A percentile compares a stretch with the other conserved stretches of the same genome.
phyloP scores from a whole-genome alignment of 2,797 vertebrate species.

The Schizopygopsis pylzovi region DNA sequence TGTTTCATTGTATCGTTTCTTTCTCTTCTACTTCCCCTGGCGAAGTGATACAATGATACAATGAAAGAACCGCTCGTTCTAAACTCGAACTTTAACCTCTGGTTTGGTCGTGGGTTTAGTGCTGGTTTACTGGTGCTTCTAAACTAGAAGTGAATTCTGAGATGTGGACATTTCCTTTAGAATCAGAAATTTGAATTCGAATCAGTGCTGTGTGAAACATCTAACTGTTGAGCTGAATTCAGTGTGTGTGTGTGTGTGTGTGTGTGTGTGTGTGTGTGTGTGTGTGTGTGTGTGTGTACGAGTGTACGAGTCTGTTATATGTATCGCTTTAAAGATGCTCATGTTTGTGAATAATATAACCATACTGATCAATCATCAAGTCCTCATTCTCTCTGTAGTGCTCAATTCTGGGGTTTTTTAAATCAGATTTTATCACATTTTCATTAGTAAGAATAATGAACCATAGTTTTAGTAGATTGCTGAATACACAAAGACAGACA shows the following conservation, averaged over 20 bases:
- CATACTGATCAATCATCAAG: background rate
- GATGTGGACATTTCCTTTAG: background rate
- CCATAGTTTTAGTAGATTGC: background rate
- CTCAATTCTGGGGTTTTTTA: conserved; percentile 32
- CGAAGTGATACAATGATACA: conserved; percentile 11
- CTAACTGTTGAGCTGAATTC: background rate
- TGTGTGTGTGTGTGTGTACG: too few relatives aligned
- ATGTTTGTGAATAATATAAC: background rate
- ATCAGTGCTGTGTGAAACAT: background rate
- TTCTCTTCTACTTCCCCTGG: conserved; percentile 2
- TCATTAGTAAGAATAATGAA: background rate
- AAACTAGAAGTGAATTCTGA: conserved; percentile 30
- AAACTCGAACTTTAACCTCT: background rate
- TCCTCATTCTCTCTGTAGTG: background rate
- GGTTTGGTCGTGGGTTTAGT: background rate
- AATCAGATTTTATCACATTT: background rate
- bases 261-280: too few relatives aligned
- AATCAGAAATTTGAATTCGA: background rate
- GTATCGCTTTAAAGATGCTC: background rate
- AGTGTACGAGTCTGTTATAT: background rate
- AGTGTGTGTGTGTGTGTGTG: background rate
- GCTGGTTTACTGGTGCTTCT: background rate
- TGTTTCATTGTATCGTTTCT: conserved; percentile 10
- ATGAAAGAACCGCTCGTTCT: background rate
- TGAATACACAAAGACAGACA: too few relatives aligned